Percentiles rank a stretch among this genome's conserved stretches.
These are phyloP conservation scores for Halictus quadricinctus DNA, from an alignment of 2,888 invertebrate species.

Conservation along the genomic window DNA sequence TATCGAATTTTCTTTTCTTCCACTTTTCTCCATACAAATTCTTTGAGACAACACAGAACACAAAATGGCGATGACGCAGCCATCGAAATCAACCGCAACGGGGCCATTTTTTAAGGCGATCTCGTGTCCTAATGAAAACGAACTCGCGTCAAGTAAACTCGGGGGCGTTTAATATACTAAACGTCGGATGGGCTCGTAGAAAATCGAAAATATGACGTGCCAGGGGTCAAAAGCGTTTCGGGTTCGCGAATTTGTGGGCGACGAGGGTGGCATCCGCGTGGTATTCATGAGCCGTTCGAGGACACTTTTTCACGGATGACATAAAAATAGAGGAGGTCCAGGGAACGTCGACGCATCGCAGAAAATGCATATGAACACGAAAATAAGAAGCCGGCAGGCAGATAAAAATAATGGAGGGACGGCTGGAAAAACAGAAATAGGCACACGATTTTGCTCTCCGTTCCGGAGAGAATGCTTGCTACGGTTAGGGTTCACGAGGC, in stretches of 20 bases:
- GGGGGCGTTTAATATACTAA: background rate
- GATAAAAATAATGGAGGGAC: conserved; percentile 75
- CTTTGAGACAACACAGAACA: background rate
- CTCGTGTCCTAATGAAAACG: background rate
- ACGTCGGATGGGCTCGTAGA: background rate
- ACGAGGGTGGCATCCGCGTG: conserved; percentile 10
- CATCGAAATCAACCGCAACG: background rate
- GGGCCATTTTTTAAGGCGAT: background rate
- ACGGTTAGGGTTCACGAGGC: conserved; percentile 35
- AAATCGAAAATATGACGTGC: background rate
- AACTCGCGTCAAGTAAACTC: background rate
- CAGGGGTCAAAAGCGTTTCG: conserved; percentile 1
- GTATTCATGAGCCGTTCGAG: conserved; percentile 33
- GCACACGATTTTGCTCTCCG: conserved; percentile 50
- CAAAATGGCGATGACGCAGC: background rate
- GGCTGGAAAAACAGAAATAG: conserved; percentile 74
- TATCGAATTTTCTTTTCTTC: no score
- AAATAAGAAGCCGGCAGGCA: conserved; percentile 66
- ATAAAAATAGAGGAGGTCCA: conserved; percentile 55
- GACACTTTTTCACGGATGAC: conserved; percentile 46
- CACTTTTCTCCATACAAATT: no score
- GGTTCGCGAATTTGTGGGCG: background rate
- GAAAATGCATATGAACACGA: conserved; percentile 73
- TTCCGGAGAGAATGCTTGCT: background rate
- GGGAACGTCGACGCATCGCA: conserved; percentile 67